Conservation (phyloP, 2,797 vertebrate species). For the Eulemur coronatus region DNA sequence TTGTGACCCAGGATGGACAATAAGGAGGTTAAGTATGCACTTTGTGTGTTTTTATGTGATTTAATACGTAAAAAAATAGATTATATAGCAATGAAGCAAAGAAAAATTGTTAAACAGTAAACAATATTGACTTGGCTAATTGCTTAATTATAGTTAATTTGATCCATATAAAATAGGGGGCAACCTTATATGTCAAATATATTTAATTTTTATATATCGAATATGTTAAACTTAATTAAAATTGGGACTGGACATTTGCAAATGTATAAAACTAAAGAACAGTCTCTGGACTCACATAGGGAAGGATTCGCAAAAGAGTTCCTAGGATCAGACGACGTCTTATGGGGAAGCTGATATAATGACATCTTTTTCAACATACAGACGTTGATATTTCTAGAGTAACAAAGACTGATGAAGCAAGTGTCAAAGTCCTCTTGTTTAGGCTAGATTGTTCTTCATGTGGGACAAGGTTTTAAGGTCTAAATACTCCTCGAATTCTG, state of each 20-base stretch:
- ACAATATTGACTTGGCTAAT: conserved; percentile 72
- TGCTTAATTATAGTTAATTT: conserved; percentile 23
- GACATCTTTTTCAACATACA: neutral
- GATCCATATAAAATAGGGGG: neutral
- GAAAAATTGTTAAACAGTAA: conserved; percentile 77
- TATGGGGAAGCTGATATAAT: neutral
- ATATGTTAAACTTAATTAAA: conserved; percentile 6
- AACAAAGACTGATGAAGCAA: neutral
- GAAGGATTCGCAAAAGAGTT: neutral
- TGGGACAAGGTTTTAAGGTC: neutral
- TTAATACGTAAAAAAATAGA: conserved; percentile 75
- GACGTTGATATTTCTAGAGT: neutral
- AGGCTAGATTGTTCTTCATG: neutral
- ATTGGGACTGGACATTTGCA: neutral
- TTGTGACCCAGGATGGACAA: conserved; percentile 55
- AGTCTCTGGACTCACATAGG: neutral
- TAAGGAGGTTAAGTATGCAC: conserved; percentile 67
- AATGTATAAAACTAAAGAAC: neutral
- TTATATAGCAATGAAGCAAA: conserved; percentile 76
- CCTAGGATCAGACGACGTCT: neutral
- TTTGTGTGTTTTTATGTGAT: conserved; percentile 76
- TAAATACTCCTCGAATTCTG: neutral
- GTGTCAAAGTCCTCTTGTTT: neutral
- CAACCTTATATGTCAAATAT: neutral
- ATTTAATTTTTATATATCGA: neutral